Evolutionary conservation across 2,797 vertebrate genomes (phyloP), one percentile per base, ranked within the genome.

Genomic region (Philypnodon macrostomus): DNA sequence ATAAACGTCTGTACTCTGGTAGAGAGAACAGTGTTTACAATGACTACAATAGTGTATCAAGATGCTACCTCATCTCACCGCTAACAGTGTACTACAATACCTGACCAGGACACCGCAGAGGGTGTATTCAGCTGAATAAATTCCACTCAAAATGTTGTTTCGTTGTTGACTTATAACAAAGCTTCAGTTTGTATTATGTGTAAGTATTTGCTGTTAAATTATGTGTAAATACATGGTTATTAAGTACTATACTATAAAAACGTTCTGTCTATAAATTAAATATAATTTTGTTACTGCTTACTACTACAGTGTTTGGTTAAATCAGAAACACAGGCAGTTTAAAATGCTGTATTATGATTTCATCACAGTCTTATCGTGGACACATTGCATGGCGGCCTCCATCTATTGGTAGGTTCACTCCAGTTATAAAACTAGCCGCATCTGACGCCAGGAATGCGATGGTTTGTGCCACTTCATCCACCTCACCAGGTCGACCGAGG

Each of bases 331-430:
- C 26, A 49, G n/a, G 16, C 18, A 54, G 13, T 63, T 64, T 1
- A 35, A 62, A 38, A 10, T 14, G 2, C 4, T 77, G 1, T 70
- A 70, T 69, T 64, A 35, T 14, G 4, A 7, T 53, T 14, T 33
- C 12, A 17, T 36, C 31, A 38, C 8, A 4, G 17, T 34, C 24
- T 79, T 55, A 93, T 61, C 89, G 58, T 2, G 91, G 91, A 53
- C 91, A 92, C 91, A 92, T 92, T 41, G 91, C 91, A n/a, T 93
- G 90, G 7, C 90, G 89, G 2, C 91, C 92, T 0, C 92, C 91
- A 1, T 92, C 92, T 1, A 92, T 65, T 0, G 91, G 90, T 0
- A 93, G 77, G 61, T 87, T 91, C 31, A 91, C 88, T 11, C 90
- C 91, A 0, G 91, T 92, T 4, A 92, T 90, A 75, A 88, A 92